Conservation (phyloP, 2,888 invertebrate genomes). For the Drepanosiphum platanoidis region DNA sequence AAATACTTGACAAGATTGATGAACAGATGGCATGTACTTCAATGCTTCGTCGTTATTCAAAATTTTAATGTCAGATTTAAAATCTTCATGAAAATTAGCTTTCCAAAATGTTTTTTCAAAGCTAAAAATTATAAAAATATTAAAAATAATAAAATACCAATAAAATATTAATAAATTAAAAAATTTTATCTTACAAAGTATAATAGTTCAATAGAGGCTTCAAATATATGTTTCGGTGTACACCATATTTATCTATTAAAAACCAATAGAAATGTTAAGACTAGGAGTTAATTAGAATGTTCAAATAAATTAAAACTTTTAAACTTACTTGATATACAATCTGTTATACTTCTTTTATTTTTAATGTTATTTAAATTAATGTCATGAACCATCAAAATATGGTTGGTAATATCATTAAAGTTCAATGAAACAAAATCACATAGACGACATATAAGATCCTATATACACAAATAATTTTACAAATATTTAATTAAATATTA, state of each 20-base stretch:
- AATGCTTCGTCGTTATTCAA: conserved; percentile 26
- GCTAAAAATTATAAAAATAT: conserved; percentile 12
- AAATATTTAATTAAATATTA: background rate
- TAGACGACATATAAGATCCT: conserved; percentile 21
- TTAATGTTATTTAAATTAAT: conserved; percentile 4
- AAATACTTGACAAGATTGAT: conserved; percentile 48
- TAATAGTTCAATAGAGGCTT: conserved; percentile 52
- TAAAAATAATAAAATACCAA: background rate
- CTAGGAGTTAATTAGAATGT: conserved; percentile 12
- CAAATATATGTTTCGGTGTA: background rate
- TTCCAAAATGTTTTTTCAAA: conserved; percentile 40
- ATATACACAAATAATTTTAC: background rate
- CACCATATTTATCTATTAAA: conserved; percentile 33
- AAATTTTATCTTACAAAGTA: conserved; percentile 42
- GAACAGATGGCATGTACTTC: conserved; percentile 41
- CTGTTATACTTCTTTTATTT: background rate
- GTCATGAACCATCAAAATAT: conserved; percentile 6
- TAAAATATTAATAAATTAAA: background rate
- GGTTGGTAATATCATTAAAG: conserved; percentile 28
- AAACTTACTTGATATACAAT: conserved; percentile 27
- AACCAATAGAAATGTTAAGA: background rate
- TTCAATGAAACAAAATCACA: conserved; percentile 1
- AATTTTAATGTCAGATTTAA: conserved; percentile 1
- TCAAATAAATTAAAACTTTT: background rate
- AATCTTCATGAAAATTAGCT: conserved; percentile 10